Conservation (phyloP, 2,113 vertebrate genomes). For the Megalops atlanticus region DNA sequence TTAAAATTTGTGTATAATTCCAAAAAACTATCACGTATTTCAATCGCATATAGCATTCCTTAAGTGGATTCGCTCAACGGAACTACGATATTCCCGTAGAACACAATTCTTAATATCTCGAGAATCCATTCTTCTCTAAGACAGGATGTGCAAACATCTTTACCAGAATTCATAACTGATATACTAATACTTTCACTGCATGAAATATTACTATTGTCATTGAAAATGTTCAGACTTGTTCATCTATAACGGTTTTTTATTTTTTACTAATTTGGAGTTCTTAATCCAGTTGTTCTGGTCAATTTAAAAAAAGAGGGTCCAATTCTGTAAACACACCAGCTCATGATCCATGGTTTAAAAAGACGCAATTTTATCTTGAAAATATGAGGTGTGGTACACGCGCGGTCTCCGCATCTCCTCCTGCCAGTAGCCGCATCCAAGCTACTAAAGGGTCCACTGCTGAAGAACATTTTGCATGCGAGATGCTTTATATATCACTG, state of each 20-base stretch:
- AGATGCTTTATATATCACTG: constrained; percentile 43
- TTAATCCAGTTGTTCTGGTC: background rate
- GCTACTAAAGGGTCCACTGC: background rate
- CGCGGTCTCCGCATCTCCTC: background rate
- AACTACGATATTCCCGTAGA: background rate
- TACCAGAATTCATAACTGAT: background rate
- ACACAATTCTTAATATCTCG: background rate
- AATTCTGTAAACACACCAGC: background rate
- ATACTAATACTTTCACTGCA: background rate
- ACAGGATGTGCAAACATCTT: background rate
- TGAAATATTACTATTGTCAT: background rate
- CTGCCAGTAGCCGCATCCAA: background rate
- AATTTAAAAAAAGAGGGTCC: background rate
- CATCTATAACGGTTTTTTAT: background rate
- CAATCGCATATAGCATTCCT: background rate
- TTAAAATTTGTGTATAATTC: constrained; percentile 19
- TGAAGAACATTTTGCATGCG: constrained; percentile 19
- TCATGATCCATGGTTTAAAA: background rate
- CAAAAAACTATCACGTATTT: background rate
- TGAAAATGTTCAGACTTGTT: background rate
- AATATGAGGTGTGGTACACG: background rate
- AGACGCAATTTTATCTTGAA: background rate
- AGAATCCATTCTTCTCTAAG: background rate
- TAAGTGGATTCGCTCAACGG: background rate
- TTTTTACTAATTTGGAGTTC: background rate